A percentile compares a stretch with the other conserved stretches of the same genome.
These are phyloP conservation scores for Oreonectes daqikongensis DNA, from an alignment of 2,797 vertebrate genomes.

Conservation along the genomic window DNA sequence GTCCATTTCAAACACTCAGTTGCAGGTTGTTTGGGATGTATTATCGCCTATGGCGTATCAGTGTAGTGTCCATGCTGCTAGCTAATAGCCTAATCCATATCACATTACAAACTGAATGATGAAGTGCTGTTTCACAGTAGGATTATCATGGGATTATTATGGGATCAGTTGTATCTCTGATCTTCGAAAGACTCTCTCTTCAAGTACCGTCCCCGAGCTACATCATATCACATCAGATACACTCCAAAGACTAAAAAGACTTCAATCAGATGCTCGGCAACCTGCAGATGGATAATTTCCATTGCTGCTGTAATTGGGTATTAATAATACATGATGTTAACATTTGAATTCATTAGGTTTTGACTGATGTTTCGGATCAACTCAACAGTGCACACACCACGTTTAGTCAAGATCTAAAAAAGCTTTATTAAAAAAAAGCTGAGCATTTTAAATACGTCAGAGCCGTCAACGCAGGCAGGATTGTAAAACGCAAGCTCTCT, in stretches of 20 bases:
- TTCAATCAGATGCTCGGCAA: conserved; percentile 17
- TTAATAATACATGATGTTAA: neutral
- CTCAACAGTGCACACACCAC: neutral
- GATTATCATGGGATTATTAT: conserved; percentile 58
- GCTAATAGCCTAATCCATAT: conserved; percentile 52
- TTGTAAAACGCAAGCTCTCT: conserved; percentile 15
- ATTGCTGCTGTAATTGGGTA: conserved; percentile 3
- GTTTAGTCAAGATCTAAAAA: neutral
- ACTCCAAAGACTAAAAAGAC: conserved; percentile 2
- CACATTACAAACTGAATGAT: conserved; percentile 50
- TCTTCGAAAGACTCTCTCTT: conserved; percentile 42
- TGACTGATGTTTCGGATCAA: neutral
- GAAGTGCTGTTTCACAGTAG: conserved; percentile 47
- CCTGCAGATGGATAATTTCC: conserved; percentile 24
- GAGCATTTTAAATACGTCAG: neutral
- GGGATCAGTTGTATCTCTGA: conserved; percentile 55
- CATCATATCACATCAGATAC: conserved; percentile 33
- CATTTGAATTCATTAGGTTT: neutral
- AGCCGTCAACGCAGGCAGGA: neutral
- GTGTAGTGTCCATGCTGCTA: conserved; percentile 25
- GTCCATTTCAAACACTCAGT: neutral
- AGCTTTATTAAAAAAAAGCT: neutral
- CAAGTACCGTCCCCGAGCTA: conserved; percentile 35
- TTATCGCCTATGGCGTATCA: conserved; percentile 16
- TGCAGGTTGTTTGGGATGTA: neutral